Base-by-base conservation (phyloP, 2,888 invertebrate species). In the Lasioglossum pauxillum region DNA sequence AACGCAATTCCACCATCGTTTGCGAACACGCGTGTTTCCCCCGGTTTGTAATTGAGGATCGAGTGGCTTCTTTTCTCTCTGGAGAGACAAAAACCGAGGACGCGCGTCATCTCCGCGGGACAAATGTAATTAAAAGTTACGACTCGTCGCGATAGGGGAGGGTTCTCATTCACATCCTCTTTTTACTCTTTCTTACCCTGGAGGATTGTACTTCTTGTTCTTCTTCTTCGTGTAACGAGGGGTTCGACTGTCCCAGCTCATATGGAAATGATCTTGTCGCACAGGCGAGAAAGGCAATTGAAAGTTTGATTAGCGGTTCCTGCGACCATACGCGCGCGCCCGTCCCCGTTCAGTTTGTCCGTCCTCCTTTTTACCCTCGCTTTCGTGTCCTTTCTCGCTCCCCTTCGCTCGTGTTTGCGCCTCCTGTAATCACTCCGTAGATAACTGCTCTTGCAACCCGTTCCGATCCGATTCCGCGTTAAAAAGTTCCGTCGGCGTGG, bases 231-330 rank as follows among this genome's bases (percentile, higher is more conserved):
- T 85, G 87, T 85, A 87, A 87, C 89, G 71, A 79, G 76, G 69
- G 78, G 80, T 60, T 12, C 31, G 31, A 53, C 16, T 27, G 64
- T 35, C 19, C 19, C 31, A n/a, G 57, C 49, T 72, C 64, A 74
- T 64, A 86, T 87, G 84, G 84, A 88, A 86, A 89, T 91, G 83
- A 88, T 87, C 84, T 46, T 49, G 83, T 83, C 71, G 16, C 57
- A 49, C 49, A 53, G 53, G 46, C 31, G n/a, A 49, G 57, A 72
- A 72, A 72, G 41, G 23, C 83, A 85, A 87, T 90, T 85, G 90
- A 90, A 91, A 90, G 83, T 90, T 90, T 90, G 88, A 90, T 90
- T 86, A 83, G 81, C 74, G 75, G 82, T 75, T 82, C 60, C 38
- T n/a, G 38, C 83, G 75, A 64, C 75, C 64, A 71, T 41, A 46